These are phyloP conservation scores for Neocloeon triangulifer DNA, from an alignment of 1,140 invertebrate genomes.

Conservation along the genomic window DNA sequence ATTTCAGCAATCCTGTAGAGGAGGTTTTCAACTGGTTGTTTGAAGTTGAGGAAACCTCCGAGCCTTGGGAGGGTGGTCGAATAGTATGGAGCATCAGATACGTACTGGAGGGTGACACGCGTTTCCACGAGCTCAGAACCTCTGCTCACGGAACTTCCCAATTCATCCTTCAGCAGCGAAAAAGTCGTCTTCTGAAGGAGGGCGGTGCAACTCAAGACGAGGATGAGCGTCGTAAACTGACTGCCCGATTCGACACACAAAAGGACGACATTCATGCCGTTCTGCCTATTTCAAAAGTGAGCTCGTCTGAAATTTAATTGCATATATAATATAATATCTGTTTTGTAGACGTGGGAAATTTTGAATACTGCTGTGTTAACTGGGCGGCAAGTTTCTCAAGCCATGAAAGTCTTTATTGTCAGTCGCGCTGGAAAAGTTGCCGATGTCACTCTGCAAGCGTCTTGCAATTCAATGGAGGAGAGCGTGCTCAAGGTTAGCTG, in stretches of 20 bases:
- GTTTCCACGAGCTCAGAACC: not conserved
- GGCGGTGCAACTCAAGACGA: constrained; percentile 13
- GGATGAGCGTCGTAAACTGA: constrained; percentile 41
- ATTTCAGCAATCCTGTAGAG: constrained; percentile 26
- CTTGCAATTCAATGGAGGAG: constrained; percentile 85
- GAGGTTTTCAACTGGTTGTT: constrained; percentile 80
- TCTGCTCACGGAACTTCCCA: constrained; percentile 20
- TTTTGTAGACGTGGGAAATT: constrained; percentile 73
- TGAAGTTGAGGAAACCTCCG: constrained; percentile 58
- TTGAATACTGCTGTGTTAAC: constrained; percentile 91
- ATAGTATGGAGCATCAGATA: constrained; percentile 61
- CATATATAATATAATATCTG: no score
- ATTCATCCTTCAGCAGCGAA: constrained; percentile 9
- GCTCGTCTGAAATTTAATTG: no score
- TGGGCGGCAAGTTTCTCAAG: constrained; percentile 76
- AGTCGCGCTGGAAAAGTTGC: constrained; percentile 80
- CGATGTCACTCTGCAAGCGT: constrained; percentile 86
- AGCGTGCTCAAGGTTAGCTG: constrained; percentile 94
- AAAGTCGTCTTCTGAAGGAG: constrained; percentile 12
- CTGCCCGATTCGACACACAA: constrained; percentile 65
- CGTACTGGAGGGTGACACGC: constrained; percentile 34
- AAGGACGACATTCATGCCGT: constrained; percentile 89
- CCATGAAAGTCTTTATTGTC: constrained; percentile 88
- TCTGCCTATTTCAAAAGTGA: constrained; percentile 80
- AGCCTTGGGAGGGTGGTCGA: constrained; percentile 51